Percentiles rank a stretch among this genome's conserved stretches.
phyloP scores from a whole-genome alignment of 1,140 invertebrate species.

The Ostrea edulis region DNA sequence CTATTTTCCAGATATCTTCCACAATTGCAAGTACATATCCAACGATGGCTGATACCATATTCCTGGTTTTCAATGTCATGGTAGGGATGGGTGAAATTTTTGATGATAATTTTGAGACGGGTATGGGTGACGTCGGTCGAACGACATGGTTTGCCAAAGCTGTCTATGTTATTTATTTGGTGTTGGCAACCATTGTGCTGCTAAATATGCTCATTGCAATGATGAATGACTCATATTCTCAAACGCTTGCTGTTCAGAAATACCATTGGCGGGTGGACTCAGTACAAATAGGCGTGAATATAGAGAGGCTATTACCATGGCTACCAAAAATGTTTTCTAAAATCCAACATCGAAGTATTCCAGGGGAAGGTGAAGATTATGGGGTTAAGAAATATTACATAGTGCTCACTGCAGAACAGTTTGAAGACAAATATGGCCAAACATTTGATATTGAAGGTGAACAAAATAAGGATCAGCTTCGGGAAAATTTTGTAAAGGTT shows the following conservation, averaged over 20 bases:
- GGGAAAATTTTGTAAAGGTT: background rate
- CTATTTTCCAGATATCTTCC: slow-evolving; percentile 65
- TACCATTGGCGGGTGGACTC: slow-evolving; percentile 72
- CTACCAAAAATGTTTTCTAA: slow-evolving; percentile 55
- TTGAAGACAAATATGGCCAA: background rate
- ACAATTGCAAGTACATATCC: slow-evolving; percentile 57
- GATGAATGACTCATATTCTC: slow-evolving; percentile 77
- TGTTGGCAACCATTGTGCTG: slow-evolving; percentile 71
- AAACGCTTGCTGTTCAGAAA: slow-evolving; percentile 61
- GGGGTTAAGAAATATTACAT: slow-evolving; percentile 31
- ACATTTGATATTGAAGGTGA: background rate
- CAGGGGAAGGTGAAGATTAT: slow-evolving; percentile 4
- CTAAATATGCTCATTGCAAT: slow-evolving; percentile 76
- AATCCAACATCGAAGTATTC: background rate
- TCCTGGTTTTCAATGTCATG: slow-evolving; percentile 71
- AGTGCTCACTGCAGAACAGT: background rate
- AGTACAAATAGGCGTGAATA: slow-evolving; percentile 69
- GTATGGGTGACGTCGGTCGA: slow-evolving; percentile 59
- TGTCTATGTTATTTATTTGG: slow-evolving; percentile 72
- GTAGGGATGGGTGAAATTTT: slow-evolving; percentile 73
- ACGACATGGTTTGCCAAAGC: slow-evolving; percentile 60
- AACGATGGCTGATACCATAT: slow-evolving; percentile 64
- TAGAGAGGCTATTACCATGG: slow-evolving; percentile 67
- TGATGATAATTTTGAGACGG: slow-evolving; percentile 57
- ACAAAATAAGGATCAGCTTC: background rate